These are phyloP conservation scores for Melanaphis sacchari DNA, from an alignment of 1,140 invertebrate genomes.

Conservation along the genomic window DNA sequence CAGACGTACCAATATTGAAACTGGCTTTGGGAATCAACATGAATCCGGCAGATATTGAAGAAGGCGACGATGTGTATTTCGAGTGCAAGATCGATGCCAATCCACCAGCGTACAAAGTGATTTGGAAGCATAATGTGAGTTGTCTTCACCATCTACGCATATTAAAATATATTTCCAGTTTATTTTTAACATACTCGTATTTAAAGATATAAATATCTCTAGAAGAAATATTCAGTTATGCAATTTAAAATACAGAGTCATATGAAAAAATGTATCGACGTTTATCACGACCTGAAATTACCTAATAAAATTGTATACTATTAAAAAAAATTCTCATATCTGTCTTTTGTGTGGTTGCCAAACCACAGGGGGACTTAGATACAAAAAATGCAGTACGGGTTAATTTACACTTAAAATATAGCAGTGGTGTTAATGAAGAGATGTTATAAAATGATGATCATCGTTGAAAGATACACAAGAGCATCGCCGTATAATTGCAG, in stretches of 20 bases:
- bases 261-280: background rate
- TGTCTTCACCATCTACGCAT: background rate
- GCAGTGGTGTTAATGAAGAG: slow-evolving; percentile 10
- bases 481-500: background rate
- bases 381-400: background rate
- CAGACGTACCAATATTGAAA: slow-evolving; percentile 78
- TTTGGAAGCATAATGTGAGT: slow-evolving; percentile 93
- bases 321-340: background rate
- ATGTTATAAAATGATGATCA: background rate
- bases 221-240: background rate
- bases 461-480: background rate
- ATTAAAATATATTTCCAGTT: background rate
- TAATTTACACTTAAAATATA: background rate
- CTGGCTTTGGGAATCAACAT: slow-evolving; percentile 81
- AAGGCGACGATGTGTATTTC: slow-evolving; percentile 90
- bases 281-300: background rate
- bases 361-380: background rate
- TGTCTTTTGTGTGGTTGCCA: background rate
- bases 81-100: slow-evolving; percentile 87
- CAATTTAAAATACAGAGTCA: background rate
- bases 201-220: background rate
- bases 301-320: background rate
- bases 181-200: background rate
- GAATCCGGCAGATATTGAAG: slow-evolving; percentile 86
- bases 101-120: slow-evolving; percentile 84